phyloP scores from a whole-genome alignment of 2,113 vertebrate genomes.

The Pedionomus torquatus region DNA sequence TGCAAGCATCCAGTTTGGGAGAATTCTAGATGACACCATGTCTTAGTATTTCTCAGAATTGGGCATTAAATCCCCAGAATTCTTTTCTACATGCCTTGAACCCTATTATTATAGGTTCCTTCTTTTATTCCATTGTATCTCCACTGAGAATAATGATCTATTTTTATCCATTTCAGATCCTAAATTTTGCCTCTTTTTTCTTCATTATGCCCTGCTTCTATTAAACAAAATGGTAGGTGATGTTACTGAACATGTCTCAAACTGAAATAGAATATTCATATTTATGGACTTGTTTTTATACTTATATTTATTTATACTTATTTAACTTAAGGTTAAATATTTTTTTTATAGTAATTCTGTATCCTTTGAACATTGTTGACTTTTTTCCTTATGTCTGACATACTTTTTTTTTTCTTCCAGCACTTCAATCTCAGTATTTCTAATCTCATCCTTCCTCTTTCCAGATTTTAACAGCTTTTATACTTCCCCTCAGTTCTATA shows the following conservation, averaged over 20 bases:
- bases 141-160: background rate
- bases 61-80: background rate
- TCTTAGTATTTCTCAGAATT: background rate
- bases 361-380: background rate
- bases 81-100: background rate
- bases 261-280: background rate
- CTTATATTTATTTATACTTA: background rate
- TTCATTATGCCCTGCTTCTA: background rate
- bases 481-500: background rate
- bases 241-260: background rate
- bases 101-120: background rate
- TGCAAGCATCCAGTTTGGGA: background rate
- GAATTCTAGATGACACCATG: background rate
- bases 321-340: background rate
- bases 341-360: background rate
- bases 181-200: background rate
- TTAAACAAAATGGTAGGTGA: background rate
- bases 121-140: background rate
- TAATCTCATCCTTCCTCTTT: background rate
- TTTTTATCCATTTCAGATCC: background rate
- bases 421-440: background rate
- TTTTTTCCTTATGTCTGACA: background rate
- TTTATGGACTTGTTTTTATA: background rate
- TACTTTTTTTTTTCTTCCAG: background rate
- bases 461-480: background rate